Evolutionary conservation across 2,888 invertebrate genomes (phyloP), one percentile per base, ranked within the genome.

Genomic region (Watsonalla binaria): DNA sequence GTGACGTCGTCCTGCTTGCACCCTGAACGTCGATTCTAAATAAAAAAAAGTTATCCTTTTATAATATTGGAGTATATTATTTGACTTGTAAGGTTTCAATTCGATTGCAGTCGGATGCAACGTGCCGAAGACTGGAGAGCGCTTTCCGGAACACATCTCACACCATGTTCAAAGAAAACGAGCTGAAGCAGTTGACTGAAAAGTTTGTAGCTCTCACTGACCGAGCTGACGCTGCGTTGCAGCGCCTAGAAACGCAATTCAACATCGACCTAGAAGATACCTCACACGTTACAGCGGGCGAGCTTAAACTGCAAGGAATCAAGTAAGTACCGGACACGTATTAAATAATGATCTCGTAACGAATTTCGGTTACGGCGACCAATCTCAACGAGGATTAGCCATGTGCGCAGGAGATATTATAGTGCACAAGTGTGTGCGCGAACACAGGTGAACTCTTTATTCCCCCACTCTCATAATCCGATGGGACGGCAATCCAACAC

Each of bases 151-250:
- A 90, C 63, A 75, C 79, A 34, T 80, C 89, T 6, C 82, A 84
- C 53, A 69, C 79, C 1, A 71, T 77, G 5, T 72, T 86, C 51
- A 89, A 83, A 65, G 90, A 89, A 59, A 78, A 75, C 39, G 90
- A 91, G 62, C 62, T 90, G 34, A 82, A 84, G 54, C 86, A 86
- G 61, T 67, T 91, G 46, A 90, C 86, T 0, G 90, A 90, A 59
- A 91, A 91, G 66, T 86, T 91, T 62, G 82, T 90, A 45, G 86
- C 82, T 11, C 63, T 91, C 58, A 90, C 90, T 2, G 82, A 91
- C 59, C 75, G 88, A 58, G 88, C 91, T 0, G 90, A 91, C 55
- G 79, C 84, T 51, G 86, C 86, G n/a, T 74, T 90, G 37, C 85
- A 86, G 62, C 74, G 79, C 7, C 70, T 91, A 51, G 89, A 91